Evolutionary conservation across 2,888 invertebrate genomes (phyloP), one percentile per base, ranked within the genome.

Genomic region (Phengaris alcon): DNA sequence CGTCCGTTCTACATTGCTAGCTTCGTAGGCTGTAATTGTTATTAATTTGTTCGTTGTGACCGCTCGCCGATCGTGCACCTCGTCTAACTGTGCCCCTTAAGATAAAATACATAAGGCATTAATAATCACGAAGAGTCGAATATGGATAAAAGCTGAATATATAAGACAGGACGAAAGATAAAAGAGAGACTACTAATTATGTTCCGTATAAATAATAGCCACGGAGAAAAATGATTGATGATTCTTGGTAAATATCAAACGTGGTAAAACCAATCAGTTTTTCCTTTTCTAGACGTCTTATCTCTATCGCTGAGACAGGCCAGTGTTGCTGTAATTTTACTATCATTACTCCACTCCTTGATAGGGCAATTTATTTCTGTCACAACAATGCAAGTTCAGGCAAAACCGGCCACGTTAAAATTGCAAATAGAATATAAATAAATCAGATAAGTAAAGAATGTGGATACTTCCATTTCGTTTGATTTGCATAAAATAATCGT

Each of bases 341-440:
- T 75, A 77, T 78, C 77, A 80, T 79, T 77, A 81, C 78, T 80
- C 73, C 77, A 77, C 77, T 79, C 75, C 77, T 79, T 77, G 79
- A 79, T 79, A 80, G 78, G 78, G 78, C 79, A 74, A 82, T 80
- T 80, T 80, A 80, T 80, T 81, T 78, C 77, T 79, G 80, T 79
- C 79, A 74, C 75, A 79, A 82, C 80, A 80, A 80, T 79, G 76
- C 74, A 46, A 74, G 78, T 79, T 82, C 76, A 64, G 35, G 78
- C 79, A 74, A 78, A 82, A 81, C 80, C 76, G 77, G 80, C 77
- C 78, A 79, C 78, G 80, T 79, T 81, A 81, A 78, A 80, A 80
- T 79, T 79, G 77, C 73, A 54, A 74, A 76, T 73, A 76, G 79
- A 78, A 79, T 79, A 79, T 80, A 79, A 79, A 79, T 80, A 79